Evolutionary conservation across 2,113 vertebrate genomes (phyloP), one percentile per base, ranked within the genome.

Genomic region (Protomyctophum bolini): DNA sequence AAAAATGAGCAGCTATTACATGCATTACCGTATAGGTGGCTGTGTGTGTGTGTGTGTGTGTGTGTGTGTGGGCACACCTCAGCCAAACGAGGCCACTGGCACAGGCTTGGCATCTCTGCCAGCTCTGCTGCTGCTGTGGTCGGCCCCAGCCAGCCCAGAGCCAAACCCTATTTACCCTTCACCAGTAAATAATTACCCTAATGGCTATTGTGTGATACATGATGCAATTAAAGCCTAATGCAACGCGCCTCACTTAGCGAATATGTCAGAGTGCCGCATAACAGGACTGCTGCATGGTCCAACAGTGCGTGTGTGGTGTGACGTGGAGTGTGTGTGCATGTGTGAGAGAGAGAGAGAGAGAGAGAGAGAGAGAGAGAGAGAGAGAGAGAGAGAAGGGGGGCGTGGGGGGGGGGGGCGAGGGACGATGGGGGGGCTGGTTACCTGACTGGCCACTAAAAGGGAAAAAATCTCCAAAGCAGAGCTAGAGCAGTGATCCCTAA

Each of bases 141-240:
- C 70, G 51, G 55, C 76, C 75, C 62, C 48, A 66, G 56, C 58
- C 8, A 11, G 63, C 73, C 78, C 63, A 66, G 75, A 73, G 89
- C 90, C 88, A 90, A 90, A 91, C 72, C 88, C 84, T 86, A 91
- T 92, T 90, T 89, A 90, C 86, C 87, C 86, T 86, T 87, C 89
- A 90, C 90, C 86, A 86, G 86, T 92, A 91, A 92, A 92, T 93
- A 92, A 93, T 92, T 87, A 89, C 81, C 87, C 87, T 92, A 93
- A 92, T 92, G 89, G 90, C 91, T 90, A 90, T 91, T 90, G 90
- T 92, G 92, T 93, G 91, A 92, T 91, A 92, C 92, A 91, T 91
- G 89, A 87, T 88, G 90, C 91, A 92, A 93, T 93, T 93, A 93
- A 92, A 92, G 81, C 66, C 88, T 90, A 91, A 92, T 91, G 91